Conservation (phyloP, 2,888 invertebrate species). For the Pachydiplax longipennis region DNA sequence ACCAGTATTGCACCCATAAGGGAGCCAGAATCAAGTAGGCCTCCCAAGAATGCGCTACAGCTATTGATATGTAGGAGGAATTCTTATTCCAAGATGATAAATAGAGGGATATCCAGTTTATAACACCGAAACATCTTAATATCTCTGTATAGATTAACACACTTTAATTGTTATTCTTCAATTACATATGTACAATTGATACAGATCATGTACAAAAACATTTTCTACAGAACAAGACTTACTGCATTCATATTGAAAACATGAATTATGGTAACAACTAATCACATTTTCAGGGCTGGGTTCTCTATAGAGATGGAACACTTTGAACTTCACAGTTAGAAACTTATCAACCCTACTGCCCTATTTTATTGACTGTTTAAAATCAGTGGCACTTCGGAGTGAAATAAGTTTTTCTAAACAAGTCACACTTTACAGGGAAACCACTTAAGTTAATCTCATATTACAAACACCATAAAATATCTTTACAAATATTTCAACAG, state of each 20-base stretch:
- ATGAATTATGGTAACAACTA: slow-evolving; percentile 1
- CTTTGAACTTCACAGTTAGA: slow-evolving; percentile 11
- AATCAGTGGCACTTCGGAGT: slow-evolving; percentile 11
- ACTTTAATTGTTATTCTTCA: not conserved
- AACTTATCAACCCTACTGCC: not conserved
- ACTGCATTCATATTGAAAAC: slow-evolving; percentile 2
- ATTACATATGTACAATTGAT: slow-evolving; percentile 13
- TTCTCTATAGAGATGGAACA: not conserved
- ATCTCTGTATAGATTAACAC: not conserved
- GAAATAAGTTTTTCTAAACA: slow-evolving; percentile 12
- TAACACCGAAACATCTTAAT: not conserved
- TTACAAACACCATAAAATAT: not conserved
- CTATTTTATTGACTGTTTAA: not conserved
- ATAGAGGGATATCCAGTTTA: too few species aligned
- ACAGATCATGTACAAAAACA: not conserved
- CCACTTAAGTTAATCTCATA: not conserved
- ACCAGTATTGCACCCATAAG: too few species aligned
- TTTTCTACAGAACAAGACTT: not conserved
- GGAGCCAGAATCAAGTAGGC: too few species aligned
- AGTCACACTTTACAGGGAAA: not conserved
- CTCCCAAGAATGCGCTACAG: too few species aligned
- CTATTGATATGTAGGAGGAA: too few species aligned
- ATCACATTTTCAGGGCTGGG: not conserved
- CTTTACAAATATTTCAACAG: not conserved
- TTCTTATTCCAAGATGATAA: too few species aligned